Evolutionary conservation across 1,140 invertebrate genomes (phyloP).

Genomic region (Caenorhabditis tropicalis): DNA sequence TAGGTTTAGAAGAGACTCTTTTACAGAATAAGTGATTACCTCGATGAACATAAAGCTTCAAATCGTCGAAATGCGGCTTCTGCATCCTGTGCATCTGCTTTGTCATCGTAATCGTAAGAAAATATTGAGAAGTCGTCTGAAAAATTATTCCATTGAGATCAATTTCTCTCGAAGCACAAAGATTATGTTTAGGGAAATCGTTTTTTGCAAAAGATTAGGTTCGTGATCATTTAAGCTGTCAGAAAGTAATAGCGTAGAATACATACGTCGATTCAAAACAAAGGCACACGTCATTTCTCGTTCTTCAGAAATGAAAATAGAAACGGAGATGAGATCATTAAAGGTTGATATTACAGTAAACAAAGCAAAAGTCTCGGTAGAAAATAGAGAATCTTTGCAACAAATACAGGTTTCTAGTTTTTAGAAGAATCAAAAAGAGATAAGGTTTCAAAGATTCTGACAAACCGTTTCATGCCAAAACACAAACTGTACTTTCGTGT

Average conservation of each 20-base stretch:
- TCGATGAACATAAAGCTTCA: conserved; percentile 30
- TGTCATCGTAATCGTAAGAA: conserved; percentile 25
- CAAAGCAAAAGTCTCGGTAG: too few relatives aligned
- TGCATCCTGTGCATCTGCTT: conserved; percentile 1
- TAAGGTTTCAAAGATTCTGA: not conserved
- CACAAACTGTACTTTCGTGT: not conserved
- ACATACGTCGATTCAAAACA: not conserved
- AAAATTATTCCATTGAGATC: not conserved
- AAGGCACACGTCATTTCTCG: not conserved
- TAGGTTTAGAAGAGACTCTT: not conserved
- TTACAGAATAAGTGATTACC: not conserved
- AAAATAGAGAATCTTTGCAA: not conserved
- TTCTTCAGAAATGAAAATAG: not conserved
- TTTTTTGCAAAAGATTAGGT: not conserved
- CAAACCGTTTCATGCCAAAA: not conserved
- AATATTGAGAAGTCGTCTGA: conserved; percentile 27
- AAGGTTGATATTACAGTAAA: not conserved
- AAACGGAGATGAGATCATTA: not conserved
- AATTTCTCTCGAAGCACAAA: not conserved
- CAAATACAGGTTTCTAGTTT: not conserved
- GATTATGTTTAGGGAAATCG: not conserved
- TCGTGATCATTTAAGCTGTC: conserved; percentile 19
- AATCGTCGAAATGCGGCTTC: conserved; percentile 24
- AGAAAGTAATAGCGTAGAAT: conserved; percentile 6
- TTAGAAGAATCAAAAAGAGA: not conserved